Evolutionary conservation across 2,113 vertebrate genomes (phyloP).

Genomic region (Acrocephalus kingi): DNA sequence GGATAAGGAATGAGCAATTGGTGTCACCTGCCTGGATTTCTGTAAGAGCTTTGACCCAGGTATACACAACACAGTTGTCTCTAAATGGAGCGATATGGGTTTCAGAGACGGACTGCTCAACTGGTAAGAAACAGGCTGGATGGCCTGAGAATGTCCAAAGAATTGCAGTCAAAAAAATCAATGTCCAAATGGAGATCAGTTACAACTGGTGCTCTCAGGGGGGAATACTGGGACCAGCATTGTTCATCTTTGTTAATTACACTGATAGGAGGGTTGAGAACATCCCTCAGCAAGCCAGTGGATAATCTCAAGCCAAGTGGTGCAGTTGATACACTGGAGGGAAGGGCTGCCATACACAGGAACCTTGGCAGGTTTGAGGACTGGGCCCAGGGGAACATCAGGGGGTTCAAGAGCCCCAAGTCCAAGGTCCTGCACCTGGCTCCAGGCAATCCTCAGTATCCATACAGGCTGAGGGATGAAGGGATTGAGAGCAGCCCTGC

Average conservation of each 20-base stretch:
- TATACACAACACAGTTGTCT: background rate
- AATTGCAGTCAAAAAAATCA: background rate
- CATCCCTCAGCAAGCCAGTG: background rate
- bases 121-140: background rate
- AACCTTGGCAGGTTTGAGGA: background rate
- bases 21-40: background rate
- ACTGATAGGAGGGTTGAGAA: background rate
- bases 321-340: background rate
- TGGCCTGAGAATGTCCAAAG: background rate
- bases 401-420: too few relatives aligned
- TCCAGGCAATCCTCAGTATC: background rate
- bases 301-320: background rate
- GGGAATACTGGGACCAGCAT: accelerated
- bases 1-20: background rate
- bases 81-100: background rate
- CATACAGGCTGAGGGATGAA: background rate
- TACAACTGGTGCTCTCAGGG: background rate
- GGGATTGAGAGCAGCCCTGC: background rate
- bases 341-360: background rate
- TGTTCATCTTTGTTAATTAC: background rate
- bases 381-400: background rate
- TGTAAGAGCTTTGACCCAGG: background rate
- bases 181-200: background rate
- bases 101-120: background rate
- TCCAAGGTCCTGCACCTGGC: background rate